phyloP scores from a whole-genome alignment of 2,113 vertebrate genomes.

The Oxyura jamaicensis region DNA sequence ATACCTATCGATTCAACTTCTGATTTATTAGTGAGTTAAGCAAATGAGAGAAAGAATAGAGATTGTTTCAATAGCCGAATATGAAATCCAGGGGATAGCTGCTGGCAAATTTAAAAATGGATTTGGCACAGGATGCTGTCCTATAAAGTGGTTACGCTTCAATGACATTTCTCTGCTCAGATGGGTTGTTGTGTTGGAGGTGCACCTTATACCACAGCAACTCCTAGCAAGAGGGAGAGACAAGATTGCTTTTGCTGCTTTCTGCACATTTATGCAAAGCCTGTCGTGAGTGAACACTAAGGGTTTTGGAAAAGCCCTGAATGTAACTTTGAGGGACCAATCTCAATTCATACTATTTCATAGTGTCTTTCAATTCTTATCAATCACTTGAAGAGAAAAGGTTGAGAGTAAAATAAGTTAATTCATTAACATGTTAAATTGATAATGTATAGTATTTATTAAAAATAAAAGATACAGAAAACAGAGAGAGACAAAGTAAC shows the following conservation, averaged over 20 bases:
- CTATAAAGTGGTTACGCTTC: neutral
- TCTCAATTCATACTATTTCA: neutral
- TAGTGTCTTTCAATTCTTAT: neutral
- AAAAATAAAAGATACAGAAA: neutral
- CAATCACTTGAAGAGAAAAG: neutral
- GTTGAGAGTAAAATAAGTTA: neutral
- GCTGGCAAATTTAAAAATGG: neutral
- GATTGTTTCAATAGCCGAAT: neutral
- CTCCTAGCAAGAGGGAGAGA: neutral
- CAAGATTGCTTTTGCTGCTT: neutral
- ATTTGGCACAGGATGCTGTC: neutral
- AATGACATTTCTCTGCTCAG: neutral
- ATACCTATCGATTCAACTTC: neutral
- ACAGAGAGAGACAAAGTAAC: neutral
- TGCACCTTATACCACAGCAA: neutral
- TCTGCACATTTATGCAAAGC: neutral
- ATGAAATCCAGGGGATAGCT: neutral
- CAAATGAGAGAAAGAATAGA: neutral
- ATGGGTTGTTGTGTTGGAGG: neutral
- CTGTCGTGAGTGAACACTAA: neutral
- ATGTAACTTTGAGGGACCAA: neutral
- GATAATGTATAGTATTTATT: neutral
- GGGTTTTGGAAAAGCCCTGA: neutral
- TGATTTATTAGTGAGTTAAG: neutral
- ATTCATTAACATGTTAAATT: neutral